Evolutionary conservation across 2,113 vertebrate species (phyloP), one percentile per base, ranked within the genome.

Genomic region (Sakesphorus luctuosus): DNA sequence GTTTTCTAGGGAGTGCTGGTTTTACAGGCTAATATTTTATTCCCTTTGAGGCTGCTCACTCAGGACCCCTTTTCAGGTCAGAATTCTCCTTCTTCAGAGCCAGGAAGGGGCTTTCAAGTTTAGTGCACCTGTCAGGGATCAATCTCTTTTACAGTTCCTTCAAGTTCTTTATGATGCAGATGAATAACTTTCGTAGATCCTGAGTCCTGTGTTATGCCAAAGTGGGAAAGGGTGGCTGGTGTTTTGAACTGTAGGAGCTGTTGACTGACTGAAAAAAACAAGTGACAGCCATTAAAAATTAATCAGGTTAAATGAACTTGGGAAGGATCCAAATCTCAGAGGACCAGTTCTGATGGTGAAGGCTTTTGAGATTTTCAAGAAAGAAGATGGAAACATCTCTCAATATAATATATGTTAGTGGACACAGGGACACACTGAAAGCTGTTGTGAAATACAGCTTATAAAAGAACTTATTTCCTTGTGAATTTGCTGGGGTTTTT

Each of bases 81-180:
- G 92, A 95, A 93, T 85, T 90, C 78, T 95, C 52, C 78, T 93
- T 74, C 92, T 96, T 97, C 96, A 91, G 93, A 95, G 73, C 86
- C 49, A 46, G 74, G 65, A 95, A 95, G 40, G 72, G 76, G 73
- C 96, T 97, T 97, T 96, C 93, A 96, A 94, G 94, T 95, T 90
- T 71, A 89, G 90, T 81, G 92, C 49, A 61, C 80, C 94, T 94
- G 90, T 91, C 88, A 28, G 55, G 85, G 93, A 94, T 93, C 93
- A 95, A 84, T 96, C 93, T 96, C 68, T 96, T 36, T 62, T 87
- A 87, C 69, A 81, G 83, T 59, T 95, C 92, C 94, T 96, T 96
- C 94, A 96, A 89, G 80, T 96, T 95, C 93, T 96, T 96, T 94
- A 78, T 95, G 94, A 90, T 93, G 92, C 85, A 89, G 94, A 95